Base-by-base conservation (phyloP, 2,888 invertebrate species). In the Callinectes sapidus region DNA sequence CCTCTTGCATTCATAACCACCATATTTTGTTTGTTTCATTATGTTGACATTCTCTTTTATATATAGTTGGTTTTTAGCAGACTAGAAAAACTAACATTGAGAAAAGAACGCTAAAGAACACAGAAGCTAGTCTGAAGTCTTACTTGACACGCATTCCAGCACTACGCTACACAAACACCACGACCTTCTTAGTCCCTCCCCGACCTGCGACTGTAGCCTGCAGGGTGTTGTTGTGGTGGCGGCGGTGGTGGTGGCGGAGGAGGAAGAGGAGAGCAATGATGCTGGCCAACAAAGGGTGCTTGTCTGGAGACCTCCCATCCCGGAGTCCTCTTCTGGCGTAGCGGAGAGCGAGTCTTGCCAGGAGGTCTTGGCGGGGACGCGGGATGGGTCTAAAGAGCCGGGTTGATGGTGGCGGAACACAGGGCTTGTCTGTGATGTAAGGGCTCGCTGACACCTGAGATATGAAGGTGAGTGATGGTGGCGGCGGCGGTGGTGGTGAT, bases 401-500 rank as follows among this genome's bases (percentile, higher is more conserved):
- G 77, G 71, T 77, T 71, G 42, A 61, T 88, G 89, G 77, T 39
- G 89, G 32, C 35, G 81, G 81, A 18, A 23, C 28, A 54, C 54
- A 77, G 61, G n/a, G 61, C n/a, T 81, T 16, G 86, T n/a, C 35
- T 86, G 61, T 90, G 86, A 61, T 39, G 85, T 86, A 90, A 39
- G 39, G 39, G 35, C 86, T 61, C 32, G 42, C 86, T 90, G 61
- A 90, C 90, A 86, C 90, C 86, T 39, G 86, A 61, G 89, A 89
- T 71, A 77, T 88, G 77, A 91, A 81, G 81, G 35, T 81, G 81
- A 61, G 55, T 90, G 90, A 81, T 48, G 54, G 81, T 90, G 90
- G 42, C 18, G 42, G 66, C n/a, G 71, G 71, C 55, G 89, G 61
- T 35, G 90, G 71, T 42, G 42, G 66, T 71, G 90, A 90, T 90